These are phyloP conservation scores for Sericinus montela DNA, from an alignment of 2,888 invertebrate species.

Conservation along the genomic window DNA sequence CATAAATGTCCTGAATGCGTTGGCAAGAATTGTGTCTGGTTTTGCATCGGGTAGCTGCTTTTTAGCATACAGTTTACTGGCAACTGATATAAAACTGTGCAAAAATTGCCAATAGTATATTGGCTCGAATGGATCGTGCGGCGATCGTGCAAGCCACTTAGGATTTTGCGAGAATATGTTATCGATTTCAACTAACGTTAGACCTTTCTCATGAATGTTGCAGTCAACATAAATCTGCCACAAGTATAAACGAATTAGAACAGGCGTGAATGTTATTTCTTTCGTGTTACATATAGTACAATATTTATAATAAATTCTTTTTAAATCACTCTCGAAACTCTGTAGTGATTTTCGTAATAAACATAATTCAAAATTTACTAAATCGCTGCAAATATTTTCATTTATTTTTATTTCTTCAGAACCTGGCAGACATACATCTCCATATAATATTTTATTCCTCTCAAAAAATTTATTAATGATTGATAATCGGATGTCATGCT, in stretches of 20 bases:
- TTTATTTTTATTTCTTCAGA: conserved; percentile 19
- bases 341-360: conserved; percentile 64
- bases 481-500: conserved; percentile 39
- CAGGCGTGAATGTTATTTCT: conserved; percentile 52
- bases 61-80: conserved; percentile 66
- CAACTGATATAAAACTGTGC: conserved; percentile 73
- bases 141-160: conserved; percentile 57
- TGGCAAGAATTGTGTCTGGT: conserved; percentile 70
- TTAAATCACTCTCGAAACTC: conserved; percentile 66
- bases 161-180: conserved; percentile 64
- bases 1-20: conserved; percentile 74
- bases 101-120: conserved; percentile 82
- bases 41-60: conserved; percentile 45
- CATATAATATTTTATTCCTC: conserved; percentile 38
- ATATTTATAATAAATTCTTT: conserved; percentile 72
- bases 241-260: conserved; percentile 74
- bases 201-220: conserved; percentile 63
- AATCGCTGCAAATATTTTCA: conserved; percentile 31
- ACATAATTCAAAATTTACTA: conserved; percentile 60
- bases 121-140: conserved; percentile 79
- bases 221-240: conserved; percentile 82
- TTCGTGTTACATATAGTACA: conserved; percentile 64
- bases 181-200: conserved; percentile 76
- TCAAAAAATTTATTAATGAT: conserved; percentile 51
- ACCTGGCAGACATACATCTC: conserved; percentile 20